phyloP scores from a whole-genome alignment of 2,113 vertebrate genomes.

The Dunckerocampus dactyliophorus region DNA sequence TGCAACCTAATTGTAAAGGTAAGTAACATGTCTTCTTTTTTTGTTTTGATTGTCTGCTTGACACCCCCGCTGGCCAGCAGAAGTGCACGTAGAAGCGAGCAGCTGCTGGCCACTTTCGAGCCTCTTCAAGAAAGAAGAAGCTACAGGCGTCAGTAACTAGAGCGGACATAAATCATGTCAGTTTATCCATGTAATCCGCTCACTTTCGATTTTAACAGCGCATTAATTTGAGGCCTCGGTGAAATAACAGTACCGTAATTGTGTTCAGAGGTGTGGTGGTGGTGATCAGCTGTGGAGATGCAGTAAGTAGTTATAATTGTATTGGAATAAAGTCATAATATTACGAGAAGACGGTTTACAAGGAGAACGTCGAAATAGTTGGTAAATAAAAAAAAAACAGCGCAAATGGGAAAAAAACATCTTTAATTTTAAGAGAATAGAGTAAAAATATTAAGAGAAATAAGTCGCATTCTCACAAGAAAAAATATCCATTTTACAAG shows the following conservation, averaged over 20 bases:
- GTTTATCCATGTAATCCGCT: neutral
- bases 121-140: neutral
- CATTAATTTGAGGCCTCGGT: conserved; percentile 16
- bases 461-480: too few species aligned
- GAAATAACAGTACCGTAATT: conserved; percentile 2
- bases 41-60: neutral
- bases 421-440: too few species aligned
- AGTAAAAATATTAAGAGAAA: too few species aligned
- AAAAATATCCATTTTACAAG: too few species aligned
- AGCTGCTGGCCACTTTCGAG: conserved; percentile 14
- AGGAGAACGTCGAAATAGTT: too few species aligned
- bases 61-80: neutral
- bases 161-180: neutral
- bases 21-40: conserved; percentile 12
- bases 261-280: conserved; percentile 2
- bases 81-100: neutral
- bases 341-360: too few species aligned
- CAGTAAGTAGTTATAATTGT: too few species aligned
- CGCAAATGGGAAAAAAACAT: too few species aligned
- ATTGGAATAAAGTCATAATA: too few species aligned
- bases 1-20: conserved; percentile 36
- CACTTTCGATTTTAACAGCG: neutral
- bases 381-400: too few species aligned
- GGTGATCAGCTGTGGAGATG: neutral
- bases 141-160: neutral